Percentiles rank a stretch among this genome's conserved stretches.
These are phyloP conservation scores for Anomalospiza imberbis DNA, from an alignment of 2,797 vertebrate species.

Conservation along the genomic window DNA sequence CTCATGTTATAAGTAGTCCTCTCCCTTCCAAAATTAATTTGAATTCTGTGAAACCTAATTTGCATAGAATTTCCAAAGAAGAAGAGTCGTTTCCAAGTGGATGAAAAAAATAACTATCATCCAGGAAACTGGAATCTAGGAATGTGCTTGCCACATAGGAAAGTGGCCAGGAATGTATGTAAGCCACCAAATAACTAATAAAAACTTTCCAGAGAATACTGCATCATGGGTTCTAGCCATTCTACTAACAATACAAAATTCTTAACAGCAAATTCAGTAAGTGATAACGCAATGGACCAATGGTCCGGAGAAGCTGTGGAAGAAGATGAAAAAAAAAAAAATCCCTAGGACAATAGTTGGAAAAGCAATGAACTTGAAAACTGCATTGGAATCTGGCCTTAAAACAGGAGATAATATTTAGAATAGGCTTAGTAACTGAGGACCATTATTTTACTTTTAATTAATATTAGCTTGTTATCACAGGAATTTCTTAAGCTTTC, in stretches of 20 bases:
- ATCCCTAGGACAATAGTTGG: background rate
- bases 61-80: background rate
- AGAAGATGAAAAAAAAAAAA: background rate
- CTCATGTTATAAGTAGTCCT: background rate
- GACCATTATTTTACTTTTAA: background rate
- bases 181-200: background rate
- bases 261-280: background rate
- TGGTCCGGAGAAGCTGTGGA: background rate
- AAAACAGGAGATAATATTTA: background rate
- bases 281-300: background rate
- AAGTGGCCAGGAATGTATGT: background rate
- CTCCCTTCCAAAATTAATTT: background rate
- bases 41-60: background rate
- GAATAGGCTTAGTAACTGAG: background rate
- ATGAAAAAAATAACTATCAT: background rate
- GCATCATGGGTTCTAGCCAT: background rate
- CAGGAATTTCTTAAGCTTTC: background rate
- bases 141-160: too few species aligned
- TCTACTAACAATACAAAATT: background rate
- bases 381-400: background rate
- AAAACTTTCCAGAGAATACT: background rate
- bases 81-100: background rate
- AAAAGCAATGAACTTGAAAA: background rate
- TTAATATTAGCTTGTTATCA: background rate
- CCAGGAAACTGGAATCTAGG: background rate